phyloP scores from a whole-genome alignment of 2,113 vertebrate genomes.

The Thamnophis sirtalis region DNA sequence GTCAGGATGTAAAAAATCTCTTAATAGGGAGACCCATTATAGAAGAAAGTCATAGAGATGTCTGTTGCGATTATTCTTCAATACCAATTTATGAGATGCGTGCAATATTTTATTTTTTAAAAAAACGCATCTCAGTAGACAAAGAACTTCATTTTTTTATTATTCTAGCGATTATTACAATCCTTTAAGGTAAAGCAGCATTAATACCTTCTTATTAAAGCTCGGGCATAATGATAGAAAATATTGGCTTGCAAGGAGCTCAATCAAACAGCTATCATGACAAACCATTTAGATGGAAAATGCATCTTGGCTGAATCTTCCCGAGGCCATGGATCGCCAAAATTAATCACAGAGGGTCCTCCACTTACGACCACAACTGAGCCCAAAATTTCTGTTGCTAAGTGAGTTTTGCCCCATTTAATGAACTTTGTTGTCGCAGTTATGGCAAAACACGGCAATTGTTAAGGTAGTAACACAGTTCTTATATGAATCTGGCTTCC shows the following conservation, averaged over 20 bases:
- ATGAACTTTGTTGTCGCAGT: background rate
- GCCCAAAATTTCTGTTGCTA: background rate
- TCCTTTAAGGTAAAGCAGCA: background rate
- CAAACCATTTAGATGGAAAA: conserved; percentile 9
- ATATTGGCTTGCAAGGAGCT: background rate
- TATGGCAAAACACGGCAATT: background rate
- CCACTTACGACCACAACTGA: background rate
- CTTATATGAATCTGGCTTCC: background rate
- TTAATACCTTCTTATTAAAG: background rate
- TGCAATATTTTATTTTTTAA: background rate
- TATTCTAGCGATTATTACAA: background rate
- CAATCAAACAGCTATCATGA: background rate
- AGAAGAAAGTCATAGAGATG: background rate
- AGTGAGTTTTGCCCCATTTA: background rate
- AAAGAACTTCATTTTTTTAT: background rate
- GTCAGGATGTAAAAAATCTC: background rate
- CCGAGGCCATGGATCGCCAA: conserved; percentile 48
- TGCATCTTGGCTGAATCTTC: conserved; percentile 20
- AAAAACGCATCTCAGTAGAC: background rate
- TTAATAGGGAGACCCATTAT: conserved; percentile 21
- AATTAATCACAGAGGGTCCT: conserved; percentile 46
- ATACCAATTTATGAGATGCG: background rate
- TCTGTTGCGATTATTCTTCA: background rate
- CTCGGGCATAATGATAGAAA: background rate
- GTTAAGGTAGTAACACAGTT: background rate